phyloP scores from a whole-genome alignment of 1,140 invertebrate species.

The Yoshiicerus persimilis region DNA sequence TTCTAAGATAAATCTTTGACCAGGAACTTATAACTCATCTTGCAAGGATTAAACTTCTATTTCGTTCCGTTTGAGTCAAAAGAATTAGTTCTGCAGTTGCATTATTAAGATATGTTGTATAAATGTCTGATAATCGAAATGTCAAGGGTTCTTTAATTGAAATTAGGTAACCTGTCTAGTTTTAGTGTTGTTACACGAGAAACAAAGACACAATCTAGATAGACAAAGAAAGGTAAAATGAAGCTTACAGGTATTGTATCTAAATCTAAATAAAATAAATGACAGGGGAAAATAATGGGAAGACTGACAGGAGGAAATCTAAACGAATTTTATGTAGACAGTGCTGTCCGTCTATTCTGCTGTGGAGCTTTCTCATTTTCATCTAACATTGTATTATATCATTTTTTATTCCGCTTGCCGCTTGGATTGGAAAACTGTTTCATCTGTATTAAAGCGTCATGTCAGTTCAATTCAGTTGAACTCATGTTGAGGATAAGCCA shows the following conservation, averaged over 20 bases:
- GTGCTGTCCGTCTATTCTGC: not conserved
- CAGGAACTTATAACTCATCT: not conserved
- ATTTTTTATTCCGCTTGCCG: not conserved
- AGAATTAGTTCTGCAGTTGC: no score
- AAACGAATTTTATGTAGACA: not conserved
- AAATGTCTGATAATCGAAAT: no score
- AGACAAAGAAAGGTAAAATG: not conserved
- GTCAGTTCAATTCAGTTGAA: not conserved
- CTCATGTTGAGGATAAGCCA: not conserved
- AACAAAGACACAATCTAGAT: not conserved
- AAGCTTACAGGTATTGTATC: not conserved
- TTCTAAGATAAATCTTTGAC: not conserved
- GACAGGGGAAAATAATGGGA: not conserved
- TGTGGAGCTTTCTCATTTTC: not conserved
- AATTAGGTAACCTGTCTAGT: not conserved
- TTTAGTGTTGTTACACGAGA: not conserved
- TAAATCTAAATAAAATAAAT: not conserved
- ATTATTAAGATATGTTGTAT: no score
- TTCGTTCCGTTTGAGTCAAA: no score
- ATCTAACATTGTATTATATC: no score
- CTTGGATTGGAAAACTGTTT: not conserved
- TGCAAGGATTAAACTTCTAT: no score
- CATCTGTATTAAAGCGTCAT: not conserved
- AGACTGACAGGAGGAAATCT: not conserved
- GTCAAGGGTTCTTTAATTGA: no score